A percentile compares a stretch with the other conserved stretches of the same genome.
phyloP scores from a whole-genome alignment of 2,888 invertebrate genomes.

The Tolmerus cingulatus region DNA sequence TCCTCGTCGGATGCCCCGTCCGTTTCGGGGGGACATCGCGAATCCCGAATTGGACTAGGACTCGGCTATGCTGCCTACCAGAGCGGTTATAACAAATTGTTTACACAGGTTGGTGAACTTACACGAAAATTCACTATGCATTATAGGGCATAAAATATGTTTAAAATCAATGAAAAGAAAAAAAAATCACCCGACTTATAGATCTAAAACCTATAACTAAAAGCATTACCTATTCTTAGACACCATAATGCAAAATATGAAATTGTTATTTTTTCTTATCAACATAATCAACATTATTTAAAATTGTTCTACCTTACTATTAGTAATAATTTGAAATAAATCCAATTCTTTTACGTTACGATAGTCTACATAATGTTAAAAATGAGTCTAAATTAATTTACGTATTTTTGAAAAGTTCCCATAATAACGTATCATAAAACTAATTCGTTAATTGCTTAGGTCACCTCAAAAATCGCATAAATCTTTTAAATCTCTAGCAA shows the following conservation, averaged over 20 bases:
- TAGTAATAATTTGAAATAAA: too few relatives aligned
- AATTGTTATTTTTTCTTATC: too few relatives aligned
- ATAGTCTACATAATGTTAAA: not conserved
- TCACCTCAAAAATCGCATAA: not conserved
- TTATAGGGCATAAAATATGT: too few relatives aligned
- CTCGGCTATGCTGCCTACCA: constrained; percentile 62
- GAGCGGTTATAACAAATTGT: constrained; percentile 64
- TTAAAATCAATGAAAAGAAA: too few relatives aligned
- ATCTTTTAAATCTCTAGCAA: not conserved
- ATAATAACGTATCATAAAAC: not conserved
- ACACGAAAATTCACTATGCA: not conserved
- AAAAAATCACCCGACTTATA: too few relatives aligned
- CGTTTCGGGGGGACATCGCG: constrained; percentile 60
- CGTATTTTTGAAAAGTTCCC: not conserved
- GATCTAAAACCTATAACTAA: too few relatives aligned
- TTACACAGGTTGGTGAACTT: constrained; percentile 60
- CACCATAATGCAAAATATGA: too few relatives aligned
- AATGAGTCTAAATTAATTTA: not conserved
- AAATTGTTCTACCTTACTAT: too few relatives aligned
- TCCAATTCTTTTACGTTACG: too few relatives aligned
- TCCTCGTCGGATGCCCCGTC: constrained; percentile 64
- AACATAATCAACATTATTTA: too few relatives aligned
- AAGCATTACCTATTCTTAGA: too few relatives aligned
- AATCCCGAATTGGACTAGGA: constrained; percentile 62
- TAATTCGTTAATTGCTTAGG: not conserved